Conservation (phyloP, 2,113 vertebrate species). For the Passer domesticus region DNA sequence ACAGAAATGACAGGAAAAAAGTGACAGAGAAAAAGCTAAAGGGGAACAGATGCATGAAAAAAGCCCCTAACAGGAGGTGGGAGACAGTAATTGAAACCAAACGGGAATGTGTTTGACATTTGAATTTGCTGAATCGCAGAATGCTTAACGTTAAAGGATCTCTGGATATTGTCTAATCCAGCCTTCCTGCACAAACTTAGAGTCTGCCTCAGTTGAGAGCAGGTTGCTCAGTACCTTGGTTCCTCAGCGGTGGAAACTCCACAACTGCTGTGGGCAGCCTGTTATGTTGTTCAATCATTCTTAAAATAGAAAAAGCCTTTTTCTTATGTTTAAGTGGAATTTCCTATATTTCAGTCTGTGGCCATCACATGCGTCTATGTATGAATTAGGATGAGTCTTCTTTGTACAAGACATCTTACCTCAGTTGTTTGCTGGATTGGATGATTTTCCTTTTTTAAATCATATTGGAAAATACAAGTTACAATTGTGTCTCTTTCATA, state of each 20-base stretch:
- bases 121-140: background rate
- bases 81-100: background rate
- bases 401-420: background rate
- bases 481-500: background rate
- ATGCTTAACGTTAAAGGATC: background rate
- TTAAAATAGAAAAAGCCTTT: background rate
- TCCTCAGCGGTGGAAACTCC: background rate
- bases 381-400: background rate
- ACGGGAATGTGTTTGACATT: background rate
- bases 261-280: accelerated
- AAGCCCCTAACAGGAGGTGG: background rate
- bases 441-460: background rate
- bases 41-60: background rate
- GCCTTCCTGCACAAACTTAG: background rate
- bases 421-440: background rate
- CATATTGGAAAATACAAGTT: background rate
- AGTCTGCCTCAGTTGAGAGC: background rate
- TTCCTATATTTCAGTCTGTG: background rate
- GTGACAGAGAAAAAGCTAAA: background rate
- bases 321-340: background rate
- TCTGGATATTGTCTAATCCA: background rate
- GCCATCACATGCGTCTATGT: accelerated
- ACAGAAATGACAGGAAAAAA: background rate
- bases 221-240: background rate
- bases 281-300: background rate